These are phyloP conservation scores for Diarsia mendica DNA, from an alignment of 2,888 invertebrate species.

Conservation along the genomic window DNA sequence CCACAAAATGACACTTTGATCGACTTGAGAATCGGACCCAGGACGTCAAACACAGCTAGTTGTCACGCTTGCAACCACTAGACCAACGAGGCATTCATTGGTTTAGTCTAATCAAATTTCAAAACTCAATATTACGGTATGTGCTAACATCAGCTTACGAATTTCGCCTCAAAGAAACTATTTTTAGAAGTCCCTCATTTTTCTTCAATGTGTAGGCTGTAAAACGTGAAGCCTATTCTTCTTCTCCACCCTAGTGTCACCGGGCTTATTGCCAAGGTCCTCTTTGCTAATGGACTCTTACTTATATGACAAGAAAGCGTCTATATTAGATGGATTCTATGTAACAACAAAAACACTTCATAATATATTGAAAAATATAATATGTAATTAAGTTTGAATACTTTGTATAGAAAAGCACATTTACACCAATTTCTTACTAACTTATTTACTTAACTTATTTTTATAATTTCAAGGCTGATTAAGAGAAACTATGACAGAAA, in stretches of 20 bases:
- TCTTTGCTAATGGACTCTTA: constrained; percentile 24
- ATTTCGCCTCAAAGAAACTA: constrained; percentile 6
- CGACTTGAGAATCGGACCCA: no score
- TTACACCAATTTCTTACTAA: background rate
- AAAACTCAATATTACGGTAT: background rate
- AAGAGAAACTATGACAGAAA: constrained; percentile 23
- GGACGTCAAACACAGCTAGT: no score
- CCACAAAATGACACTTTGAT: no score
- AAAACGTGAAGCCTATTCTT: constrained; percentile 14
- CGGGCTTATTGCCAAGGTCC: constrained; percentile 13
- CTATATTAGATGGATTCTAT: background rate
- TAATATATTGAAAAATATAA: no score
- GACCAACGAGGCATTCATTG: background rate
- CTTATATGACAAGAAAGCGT: background rate
- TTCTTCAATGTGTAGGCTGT: constrained; percentile 7
- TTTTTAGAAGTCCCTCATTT: constrained; percentile 16
- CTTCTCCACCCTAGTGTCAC: constrained; percentile 13
- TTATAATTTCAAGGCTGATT: background rate
- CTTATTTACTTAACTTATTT: background rate
- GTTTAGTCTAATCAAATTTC: background rate
- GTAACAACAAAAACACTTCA: background rate
- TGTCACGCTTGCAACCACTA: no score
- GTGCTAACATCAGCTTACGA: background rate
- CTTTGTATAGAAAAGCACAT: background rate
- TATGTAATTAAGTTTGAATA: no score